These are phyloP conservation scores for Patella depressa DNA, from an alignment of 2,888 invertebrate genomes.

Conservation along the genomic window DNA sequence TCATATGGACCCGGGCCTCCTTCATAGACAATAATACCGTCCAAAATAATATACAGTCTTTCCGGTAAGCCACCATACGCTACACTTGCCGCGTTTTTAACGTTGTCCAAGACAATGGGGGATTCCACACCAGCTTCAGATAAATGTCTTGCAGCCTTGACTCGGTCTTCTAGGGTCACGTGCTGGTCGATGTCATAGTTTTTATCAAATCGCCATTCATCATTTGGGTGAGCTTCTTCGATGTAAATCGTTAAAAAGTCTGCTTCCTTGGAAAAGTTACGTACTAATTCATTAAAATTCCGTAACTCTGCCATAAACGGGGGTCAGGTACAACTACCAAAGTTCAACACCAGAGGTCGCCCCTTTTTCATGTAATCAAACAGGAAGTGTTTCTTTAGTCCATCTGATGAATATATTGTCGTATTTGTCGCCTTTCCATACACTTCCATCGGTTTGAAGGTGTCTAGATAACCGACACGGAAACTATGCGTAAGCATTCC, in stretches of 20 bases:
- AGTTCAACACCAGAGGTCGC: conserved; percentile 60
- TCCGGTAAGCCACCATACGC: conserved; percentile 55
- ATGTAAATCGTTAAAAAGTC: conserved; percentile 63
- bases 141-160: conserved; percentile 48
- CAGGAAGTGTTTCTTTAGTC: conserved; percentile 20
- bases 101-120: conserved; percentile 53
- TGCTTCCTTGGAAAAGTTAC: conserved; percentile 45
- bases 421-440: conserved; percentile 36
- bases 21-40: conserved; percentile 50
- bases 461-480: conserved; percentile 22
- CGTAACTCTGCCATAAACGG: conserved; percentile 59
- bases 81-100: conserved; percentile 46
- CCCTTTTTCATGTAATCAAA: conserved; percentile 40
- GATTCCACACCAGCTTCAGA: conserved; percentile 29
- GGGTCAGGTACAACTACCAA: conserved; percentile 65
- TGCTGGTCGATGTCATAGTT: conserved; percentile 50
- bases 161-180: conserved; percentile 43
- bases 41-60: conserved; percentile 52
- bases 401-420: conserved; percentile 32
- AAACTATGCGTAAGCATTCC: conserved; percentile 19
- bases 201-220: conserved; percentile 48
- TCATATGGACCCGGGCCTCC: conserved; percentile 50
- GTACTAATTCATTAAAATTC: conserved; percentile 49
- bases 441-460: conserved; percentile 23
- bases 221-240: conserved; percentile 60